Conservation (phyloP, 2,888 invertebrate genomes). For the Tenthredo notha region DNA sequence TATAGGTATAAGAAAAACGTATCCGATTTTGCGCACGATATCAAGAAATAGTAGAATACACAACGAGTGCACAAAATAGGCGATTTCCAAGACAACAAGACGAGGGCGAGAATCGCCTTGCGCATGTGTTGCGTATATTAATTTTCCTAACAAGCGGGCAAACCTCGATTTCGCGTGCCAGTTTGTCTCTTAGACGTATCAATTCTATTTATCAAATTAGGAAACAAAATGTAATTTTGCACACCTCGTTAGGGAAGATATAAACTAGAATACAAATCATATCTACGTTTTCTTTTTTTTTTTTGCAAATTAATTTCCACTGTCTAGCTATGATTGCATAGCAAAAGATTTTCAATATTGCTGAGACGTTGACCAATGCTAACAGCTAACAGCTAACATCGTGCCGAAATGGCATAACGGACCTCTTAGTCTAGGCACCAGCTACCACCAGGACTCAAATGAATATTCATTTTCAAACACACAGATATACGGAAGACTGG, state of each 20-base stretch:
- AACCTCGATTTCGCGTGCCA: too few species aligned
- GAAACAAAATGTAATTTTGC: too few species aligned
- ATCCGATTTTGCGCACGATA: too few species aligned
- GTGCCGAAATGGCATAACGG: constrained; percentile 18
- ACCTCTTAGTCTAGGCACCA: constrained; percentile 32
- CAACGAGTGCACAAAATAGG: too few species aligned
- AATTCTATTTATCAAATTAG: too few species aligned
- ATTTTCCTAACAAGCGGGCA: too few species aligned
- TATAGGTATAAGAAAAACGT: background rate
- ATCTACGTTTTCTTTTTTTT: background rate
- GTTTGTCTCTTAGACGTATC: too few species aligned
- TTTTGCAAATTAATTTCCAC: background rate
- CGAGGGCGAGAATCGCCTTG: too few species aligned
- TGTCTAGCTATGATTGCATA: background rate
- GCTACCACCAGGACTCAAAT: constrained; percentile 20
- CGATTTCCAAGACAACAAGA: too few species aligned
- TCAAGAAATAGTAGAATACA: too few species aligned
- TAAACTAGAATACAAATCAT: background rate
- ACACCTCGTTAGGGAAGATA: too few species aligned
- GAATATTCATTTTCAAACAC: constrained; percentile 48
- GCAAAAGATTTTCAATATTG: constrained; percentile 31
- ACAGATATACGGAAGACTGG: constrained; percentile 46
- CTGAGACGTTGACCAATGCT: background rate
- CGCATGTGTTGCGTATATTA: too few species aligned
- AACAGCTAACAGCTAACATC: background rate